Evolutionary conservation across 2,888 invertebrate species (phyloP).

Genomic region (Mesorhabditis spiculigera): DNA sequence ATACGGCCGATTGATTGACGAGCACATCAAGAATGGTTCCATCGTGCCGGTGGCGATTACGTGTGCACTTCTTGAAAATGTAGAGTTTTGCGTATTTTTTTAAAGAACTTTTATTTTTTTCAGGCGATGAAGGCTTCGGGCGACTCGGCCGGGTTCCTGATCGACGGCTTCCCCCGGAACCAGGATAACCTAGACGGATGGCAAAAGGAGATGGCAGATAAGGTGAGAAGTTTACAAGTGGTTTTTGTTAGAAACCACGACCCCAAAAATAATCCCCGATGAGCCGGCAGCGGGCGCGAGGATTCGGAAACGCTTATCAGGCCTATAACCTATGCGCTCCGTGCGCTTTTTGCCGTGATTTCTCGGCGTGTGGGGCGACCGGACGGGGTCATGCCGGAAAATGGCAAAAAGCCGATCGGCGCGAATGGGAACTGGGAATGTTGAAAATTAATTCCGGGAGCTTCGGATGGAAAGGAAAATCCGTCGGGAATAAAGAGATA

Average conservation of each 20-base stretch:
- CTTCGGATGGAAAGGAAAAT: too few species aligned
- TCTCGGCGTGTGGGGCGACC: too few species aligned
- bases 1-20: conserved; percentile 79
- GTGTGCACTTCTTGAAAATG: conserved; percentile 85
- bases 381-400: too few species aligned
- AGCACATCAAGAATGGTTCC: conserved; percentile 83
- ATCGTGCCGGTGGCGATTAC: conserved; percentile 98
- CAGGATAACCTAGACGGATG: conserved; percentile 93
- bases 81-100: conserved; percentile 63
- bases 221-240: conserved; percentile 63
- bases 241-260: neutral
- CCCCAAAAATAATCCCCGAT: conserved; percentile 31
- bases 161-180: conserved; percentile 98
- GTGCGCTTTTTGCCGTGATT: too few species aligned
- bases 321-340: too few species aligned
- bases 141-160: conserved; percentile 69
- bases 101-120: conserved; percentile 11
- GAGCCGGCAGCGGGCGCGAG: too few species aligned
- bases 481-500: too few species aligned
- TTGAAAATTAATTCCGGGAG: too few species aligned
- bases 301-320: too few species aligned
- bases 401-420: too few species aligned
- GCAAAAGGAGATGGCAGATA: conserved; percentile 77
- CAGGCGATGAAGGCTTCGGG: conserved; percentile 55
- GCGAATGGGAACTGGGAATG: too few species aligned